These are phyloP conservation scores for Lophura nycthemera DNA, from an alignment of 2,113 vertebrate species.

Conservation along the genomic window DNA sequence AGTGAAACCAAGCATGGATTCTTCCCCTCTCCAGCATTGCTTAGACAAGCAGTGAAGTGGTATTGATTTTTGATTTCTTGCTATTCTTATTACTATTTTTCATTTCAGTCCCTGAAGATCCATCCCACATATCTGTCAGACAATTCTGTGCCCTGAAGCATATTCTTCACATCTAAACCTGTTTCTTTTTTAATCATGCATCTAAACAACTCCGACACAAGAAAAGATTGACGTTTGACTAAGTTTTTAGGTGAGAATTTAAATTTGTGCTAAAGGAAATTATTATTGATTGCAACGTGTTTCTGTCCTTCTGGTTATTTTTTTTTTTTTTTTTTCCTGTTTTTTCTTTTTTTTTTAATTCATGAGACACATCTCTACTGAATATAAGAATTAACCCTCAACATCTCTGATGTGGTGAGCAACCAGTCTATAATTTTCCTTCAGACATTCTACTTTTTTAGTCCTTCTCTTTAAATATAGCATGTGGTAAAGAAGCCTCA, in stretches of 20 bases:
- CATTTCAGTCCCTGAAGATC: background rate
- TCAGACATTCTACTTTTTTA: background rate
- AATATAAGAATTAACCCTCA: background rate
- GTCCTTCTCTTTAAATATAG: background rate
- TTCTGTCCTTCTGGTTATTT: background rate
- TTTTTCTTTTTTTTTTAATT: background rate
- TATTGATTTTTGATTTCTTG: background rate
- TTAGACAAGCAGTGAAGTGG: background rate
- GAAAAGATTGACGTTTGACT: background rate
- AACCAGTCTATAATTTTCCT: background rate
- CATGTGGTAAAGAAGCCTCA: background rate
- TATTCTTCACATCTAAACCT: background rate
- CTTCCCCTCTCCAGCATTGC: fast-evolving
- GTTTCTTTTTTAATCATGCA: background rate
- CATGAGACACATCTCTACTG: background rate
- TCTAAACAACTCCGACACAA: background rate
- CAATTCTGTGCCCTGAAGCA: background rate
- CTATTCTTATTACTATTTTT: background rate
- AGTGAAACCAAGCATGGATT: background rate
- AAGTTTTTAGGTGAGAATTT: background rate
- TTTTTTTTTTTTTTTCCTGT: background rate
- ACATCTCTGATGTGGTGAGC: background rate
- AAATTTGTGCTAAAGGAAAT: background rate
- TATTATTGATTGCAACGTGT: fast-evolving
- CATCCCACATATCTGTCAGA: background rate